Evolutionary conservation across 2,888 invertebrate genomes (phyloP).

Genomic region (Ischnus inquisitorius): DNA sequence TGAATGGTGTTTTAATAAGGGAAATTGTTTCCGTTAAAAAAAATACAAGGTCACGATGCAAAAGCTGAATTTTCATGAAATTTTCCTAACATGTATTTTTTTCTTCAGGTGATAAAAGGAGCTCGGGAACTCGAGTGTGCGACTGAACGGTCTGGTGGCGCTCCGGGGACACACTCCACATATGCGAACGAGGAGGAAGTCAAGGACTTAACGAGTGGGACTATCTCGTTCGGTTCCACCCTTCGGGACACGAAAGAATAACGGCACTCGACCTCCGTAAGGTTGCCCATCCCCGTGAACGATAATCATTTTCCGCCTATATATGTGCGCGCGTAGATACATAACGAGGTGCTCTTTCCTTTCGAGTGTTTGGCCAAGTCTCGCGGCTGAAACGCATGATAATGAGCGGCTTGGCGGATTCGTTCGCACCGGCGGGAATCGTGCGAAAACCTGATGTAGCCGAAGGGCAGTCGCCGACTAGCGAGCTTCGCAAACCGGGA

Average conservation of each 20-base stretch:
- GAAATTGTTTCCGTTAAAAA: no score
- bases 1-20: no score
- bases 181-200: constrained; percentile 32
- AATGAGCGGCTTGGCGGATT: constrained; percentile 5
- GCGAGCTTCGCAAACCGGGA: neutral
- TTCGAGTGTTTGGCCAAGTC: neutral
- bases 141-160: neutral
- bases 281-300: constrained; percentile 33
- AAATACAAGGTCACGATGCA: no score
- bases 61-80: neutral
- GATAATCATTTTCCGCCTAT: neutral
- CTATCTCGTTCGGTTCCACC: constrained; percentile 20
- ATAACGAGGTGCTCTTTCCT: neutral
- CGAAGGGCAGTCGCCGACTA: neutral
- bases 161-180: neutral
- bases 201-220: constrained; percentile 28
- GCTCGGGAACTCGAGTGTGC: neutral
- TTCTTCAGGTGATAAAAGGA: neutral
- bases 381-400: neutral
- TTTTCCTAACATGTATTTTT: no score
- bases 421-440: neutral
- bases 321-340: no score
- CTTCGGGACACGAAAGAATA: constrained; percentile 25
- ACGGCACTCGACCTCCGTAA: constrained; percentile 49
- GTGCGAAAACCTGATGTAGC: constrained; percentile 16